phyloP scores from a whole-genome alignment of 2,888 invertebrate species.

The Pyrrhia umbra region DNA sequence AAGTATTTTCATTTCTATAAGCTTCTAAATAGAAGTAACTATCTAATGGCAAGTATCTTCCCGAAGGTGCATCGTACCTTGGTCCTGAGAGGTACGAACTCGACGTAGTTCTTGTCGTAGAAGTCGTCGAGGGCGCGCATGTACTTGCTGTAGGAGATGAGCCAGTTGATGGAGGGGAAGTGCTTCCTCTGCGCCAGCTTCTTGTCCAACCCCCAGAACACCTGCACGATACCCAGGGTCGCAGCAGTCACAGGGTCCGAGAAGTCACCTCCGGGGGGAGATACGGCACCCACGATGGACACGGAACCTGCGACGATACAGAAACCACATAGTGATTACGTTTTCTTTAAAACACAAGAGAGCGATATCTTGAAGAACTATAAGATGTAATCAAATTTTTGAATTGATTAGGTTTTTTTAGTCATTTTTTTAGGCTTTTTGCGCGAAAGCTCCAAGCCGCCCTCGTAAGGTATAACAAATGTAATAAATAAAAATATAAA shows the following conservation, averaged over 20 bases:
- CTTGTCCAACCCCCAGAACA: conserved; percentile 99
- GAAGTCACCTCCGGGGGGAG: conserved; percentile 99
- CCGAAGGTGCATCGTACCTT: conserved; percentile 91
- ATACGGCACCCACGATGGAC: conserved; percentile 99
- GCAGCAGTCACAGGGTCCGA: conserved; percentile 99
- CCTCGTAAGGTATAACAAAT: too few relatives aligned
- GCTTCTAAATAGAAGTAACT: too few relatives aligned
- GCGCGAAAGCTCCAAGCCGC: too few relatives aligned
- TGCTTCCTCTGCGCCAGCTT: conserved; percentile 99
- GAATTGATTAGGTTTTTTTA: too few relatives aligned
- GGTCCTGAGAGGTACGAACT: conserved; percentile 99
- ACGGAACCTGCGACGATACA: conserved; percentile 93
- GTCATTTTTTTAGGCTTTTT: too few relatives aligned
- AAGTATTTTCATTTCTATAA: too few relatives aligned
- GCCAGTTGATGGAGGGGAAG: conserved; percentile 99
- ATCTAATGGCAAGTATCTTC: too few relatives aligned
- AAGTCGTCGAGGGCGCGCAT: conserved; percentile 99
- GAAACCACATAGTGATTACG: too few relatives aligned
- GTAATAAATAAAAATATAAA: too few relatives aligned
- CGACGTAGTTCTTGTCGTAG: conserved; percentile 99
- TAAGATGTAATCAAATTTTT: too few relatives aligned
- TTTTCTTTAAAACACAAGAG: too few relatives aligned
- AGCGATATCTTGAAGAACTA: too few relatives aligned
- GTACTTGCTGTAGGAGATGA: conserved; percentile 99
- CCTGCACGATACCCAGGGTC: conserved; percentile 99